These are phyloP conservation scores for Dichetophora obliterata DNA, from an alignment of 2,888 invertebrate species.

Conservation along the genomic window DNA sequence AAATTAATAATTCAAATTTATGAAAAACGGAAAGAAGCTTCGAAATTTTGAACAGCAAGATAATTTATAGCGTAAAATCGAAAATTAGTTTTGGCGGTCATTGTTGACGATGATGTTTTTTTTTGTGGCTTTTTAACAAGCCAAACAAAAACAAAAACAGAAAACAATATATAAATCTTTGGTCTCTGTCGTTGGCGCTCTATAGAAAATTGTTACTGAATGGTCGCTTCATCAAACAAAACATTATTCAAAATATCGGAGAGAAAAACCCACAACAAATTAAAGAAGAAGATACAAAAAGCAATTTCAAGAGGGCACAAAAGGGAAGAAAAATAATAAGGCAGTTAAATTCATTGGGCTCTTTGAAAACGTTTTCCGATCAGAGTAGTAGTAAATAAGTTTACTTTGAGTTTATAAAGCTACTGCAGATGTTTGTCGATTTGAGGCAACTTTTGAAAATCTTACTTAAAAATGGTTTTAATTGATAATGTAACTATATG, in stretches of 20 bases:
- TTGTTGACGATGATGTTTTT: slow-evolving; percentile 50
- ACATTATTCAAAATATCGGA: slow-evolving; percentile 27
- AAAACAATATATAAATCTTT: no score
- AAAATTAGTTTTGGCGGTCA: slow-evolving; percentile 60
- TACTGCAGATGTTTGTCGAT: neutral
- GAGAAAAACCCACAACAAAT: neutral
- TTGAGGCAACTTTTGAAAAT: no score
- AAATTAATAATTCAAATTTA: slow-evolving; percentile 68
- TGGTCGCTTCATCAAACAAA: slow-evolving; percentile 38
- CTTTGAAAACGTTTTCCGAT: no score
- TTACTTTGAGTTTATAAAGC: no score
- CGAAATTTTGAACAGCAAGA: slow-evolving; percentile 54
- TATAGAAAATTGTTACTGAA: slow-evolving; percentile 34
- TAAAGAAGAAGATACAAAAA: neutral
- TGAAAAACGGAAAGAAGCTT: slow-evolving; percentile 68
- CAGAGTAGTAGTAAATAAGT: no score
- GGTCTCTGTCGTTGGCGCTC: slow-evolving; percentile 34
- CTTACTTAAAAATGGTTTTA: no score
- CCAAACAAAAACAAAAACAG: neutral
- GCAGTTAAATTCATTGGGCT: no score
- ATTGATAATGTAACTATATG: no score
- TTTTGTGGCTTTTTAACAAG: slow-evolving; percentile 1
- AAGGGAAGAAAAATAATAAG: neutral
- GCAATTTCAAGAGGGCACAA: neutral
- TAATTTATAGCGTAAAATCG: slow-evolving; percentile 63